Conservation (phyloP, 2,888 invertebrate genomes). For the Drosophila prolongata region DNA sequence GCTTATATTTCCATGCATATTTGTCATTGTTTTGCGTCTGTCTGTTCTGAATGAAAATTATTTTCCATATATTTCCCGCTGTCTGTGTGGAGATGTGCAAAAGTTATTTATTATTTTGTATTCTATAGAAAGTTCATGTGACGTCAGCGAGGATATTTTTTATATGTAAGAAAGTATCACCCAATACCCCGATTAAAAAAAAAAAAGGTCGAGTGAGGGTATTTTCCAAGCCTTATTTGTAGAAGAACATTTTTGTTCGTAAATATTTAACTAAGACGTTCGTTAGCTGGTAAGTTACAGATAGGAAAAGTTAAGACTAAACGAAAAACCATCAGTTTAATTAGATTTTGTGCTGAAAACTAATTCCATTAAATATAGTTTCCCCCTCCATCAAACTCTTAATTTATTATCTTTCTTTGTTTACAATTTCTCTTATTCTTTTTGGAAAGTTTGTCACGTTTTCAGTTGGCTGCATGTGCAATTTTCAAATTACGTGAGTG, state of each 20-base stretch:
- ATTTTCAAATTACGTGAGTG: conserved; percentile 39
- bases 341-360: neutral
- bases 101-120: conserved; percentile 32
- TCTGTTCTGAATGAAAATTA: conserved; percentile 39
- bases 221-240: too few species aligned
- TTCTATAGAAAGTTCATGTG: conserved; percentile 33
- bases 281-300: too few species aligned
- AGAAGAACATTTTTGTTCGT: too few species aligned
- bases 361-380: neutral
- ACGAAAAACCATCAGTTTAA: neutral
- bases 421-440: conserved; percentile 11
- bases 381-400: neutral
- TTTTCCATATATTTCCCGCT: conserved; percentile 14
- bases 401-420: conserved; percentile 19
- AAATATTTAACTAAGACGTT: too few species aligned
- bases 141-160: conserved; percentile 21
- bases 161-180: neutral
- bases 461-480: conserved; percentile 28
- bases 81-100: conserved; percentile 18
- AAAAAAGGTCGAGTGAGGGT: too few species aligned
- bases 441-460: conserved; percentile 36
- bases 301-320: neutral
- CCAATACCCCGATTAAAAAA: neutral
- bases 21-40: conserved; percentile 48
- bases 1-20: conserved; percentile 43